Percentiles rank a stretch among this genome's conserved stretches.
Evolutionary conservation across 2,797 vertebrate genomes (phyloP).

Genomic region (Coilia nasus): DNA sequence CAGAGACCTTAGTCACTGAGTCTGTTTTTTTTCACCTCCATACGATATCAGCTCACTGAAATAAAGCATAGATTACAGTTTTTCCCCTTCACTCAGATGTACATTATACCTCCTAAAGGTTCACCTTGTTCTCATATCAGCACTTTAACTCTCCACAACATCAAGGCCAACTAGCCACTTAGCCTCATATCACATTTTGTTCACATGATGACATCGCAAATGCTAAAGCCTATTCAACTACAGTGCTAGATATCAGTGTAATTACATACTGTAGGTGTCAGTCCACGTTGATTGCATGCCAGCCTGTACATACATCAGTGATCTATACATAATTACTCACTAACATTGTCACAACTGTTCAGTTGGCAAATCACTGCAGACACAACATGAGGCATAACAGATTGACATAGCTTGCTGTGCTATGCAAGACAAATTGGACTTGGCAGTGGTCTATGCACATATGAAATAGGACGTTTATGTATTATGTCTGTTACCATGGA

Average conservation of each 20-base stretch:
- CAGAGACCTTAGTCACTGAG: conserved; percentile 12
- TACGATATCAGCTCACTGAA: neutral
- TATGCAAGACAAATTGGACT: neutral
- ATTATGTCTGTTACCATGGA: neutral
- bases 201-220: neutral
- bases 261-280: neutral
- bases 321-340: neutral
- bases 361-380: neutral
- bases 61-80: neutral
- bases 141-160: neutral
- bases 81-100: neutral
- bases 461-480: neutral
- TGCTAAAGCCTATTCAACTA: neutral
- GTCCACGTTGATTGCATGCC: neutral
- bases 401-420: neutral
- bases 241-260: neutral
- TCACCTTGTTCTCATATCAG: neutral
- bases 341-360: neutral
- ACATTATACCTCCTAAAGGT: neutral
- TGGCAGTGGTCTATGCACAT: neutral
- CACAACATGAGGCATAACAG: neutral
- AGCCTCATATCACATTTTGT: neutral
- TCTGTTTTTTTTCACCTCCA: neutral
- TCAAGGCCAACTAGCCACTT: neutral
- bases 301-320: neutral